A percentile compares a stretch with the other conserved stretches of the same genome.
Evolutionary conservation across 2,797 vertebrate species (phyloP).

Genomic region (Agapornis canus): DNA sequence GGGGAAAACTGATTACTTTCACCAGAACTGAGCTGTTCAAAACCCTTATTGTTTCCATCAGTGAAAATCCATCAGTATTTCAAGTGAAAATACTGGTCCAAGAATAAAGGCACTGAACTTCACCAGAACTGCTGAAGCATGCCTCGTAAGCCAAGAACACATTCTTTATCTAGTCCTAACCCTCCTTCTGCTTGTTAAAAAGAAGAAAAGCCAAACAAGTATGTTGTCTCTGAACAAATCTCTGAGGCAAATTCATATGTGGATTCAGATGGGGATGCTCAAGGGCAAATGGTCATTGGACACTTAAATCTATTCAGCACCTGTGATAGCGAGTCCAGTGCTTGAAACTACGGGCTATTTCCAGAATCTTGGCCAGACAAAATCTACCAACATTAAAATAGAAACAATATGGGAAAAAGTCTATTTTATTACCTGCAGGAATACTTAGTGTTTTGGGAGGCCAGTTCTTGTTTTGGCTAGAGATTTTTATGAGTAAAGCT

Average conservation of each 20-base stretch:
- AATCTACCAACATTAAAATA: neutral
- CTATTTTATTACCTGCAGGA: neutral
- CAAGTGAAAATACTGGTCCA: neutral
- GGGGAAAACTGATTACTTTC: neutral
- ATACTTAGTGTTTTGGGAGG: neutral
- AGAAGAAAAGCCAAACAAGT: neutral
- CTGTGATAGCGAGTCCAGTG: neutral
- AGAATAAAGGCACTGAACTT: neutral
- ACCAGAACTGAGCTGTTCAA: neutral
- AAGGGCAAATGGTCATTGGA: neutral
- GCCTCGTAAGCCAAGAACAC: neutral
- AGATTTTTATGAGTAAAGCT: neutral
- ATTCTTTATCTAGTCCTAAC: neutral
- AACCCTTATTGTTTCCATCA: neutral
- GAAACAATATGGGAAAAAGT: neutral
- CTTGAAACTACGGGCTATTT: neutral
- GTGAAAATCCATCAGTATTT: neutral
- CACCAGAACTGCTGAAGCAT: neutral
- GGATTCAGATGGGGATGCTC: neutral
- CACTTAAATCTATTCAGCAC: neutral
- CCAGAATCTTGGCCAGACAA: neutral
- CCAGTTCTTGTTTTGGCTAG: neutral
- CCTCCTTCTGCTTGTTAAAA: neutral
- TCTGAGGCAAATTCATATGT: neutral
- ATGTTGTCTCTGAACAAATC: neutral